phyloP scores from a whole-genome alignment of 2,888 invertebrate species.

The Syritta pipiens region DNA sequence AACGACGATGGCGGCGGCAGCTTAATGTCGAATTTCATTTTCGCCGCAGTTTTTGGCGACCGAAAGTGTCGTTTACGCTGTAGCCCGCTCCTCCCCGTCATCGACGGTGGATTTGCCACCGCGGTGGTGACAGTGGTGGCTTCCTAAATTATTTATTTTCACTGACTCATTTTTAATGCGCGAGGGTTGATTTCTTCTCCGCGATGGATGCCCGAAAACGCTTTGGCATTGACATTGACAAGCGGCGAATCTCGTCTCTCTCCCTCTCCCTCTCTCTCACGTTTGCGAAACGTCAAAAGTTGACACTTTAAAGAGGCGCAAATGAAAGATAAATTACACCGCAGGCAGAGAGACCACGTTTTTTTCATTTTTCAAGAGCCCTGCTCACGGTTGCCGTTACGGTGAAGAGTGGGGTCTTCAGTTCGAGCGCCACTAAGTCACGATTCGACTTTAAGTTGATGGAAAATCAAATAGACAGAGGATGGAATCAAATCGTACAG shows the following conservation, averaged over 20 bases:
- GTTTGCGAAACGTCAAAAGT: conserved; percentile 56
- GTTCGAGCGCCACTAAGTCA: conserved; percentile 66
- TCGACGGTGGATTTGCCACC: not conserved
- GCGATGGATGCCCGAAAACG: conserved; percentile 29
- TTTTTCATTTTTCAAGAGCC: conserved; percentile 13
- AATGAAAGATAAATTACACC: conserved; percentile 68
- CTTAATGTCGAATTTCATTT: conserved; percentile 64
- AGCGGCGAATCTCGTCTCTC: conserved; percentile 20
- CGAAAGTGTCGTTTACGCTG: conserved; percentile 28
- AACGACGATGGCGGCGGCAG: not conserved
- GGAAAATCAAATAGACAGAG: conserved; percentile 66
- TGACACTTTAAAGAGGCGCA: conserved; percentile 65
- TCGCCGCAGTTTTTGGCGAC: conserved; percentile 57
- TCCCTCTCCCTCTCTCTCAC: too few species aligned
- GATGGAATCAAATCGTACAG: conserved; percentile 56
- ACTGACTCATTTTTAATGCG: conserved; percentile 62
- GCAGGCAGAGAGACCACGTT: conserved; percentile 16
- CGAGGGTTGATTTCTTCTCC: conserved; percentile 40
- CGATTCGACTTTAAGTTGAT: conserved; percentile 69
- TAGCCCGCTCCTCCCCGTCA: not conserved
- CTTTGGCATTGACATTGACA: conserved; percentile 58
- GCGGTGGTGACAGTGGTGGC: conserved; percentile 43
- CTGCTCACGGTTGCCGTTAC: conserved; percentile 33
- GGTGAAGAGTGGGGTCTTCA: conserved; percentile 41
- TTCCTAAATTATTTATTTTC: conserved; percentile 60